Percentiles rank a stretch among this genome's conserved stretches.
These are phyloP conservation scores for Sinocyclocheilus rhinocerous DNA, from an alignment of 2,113 vertebrate genomes.

Conservation along the genomic window DNA sequence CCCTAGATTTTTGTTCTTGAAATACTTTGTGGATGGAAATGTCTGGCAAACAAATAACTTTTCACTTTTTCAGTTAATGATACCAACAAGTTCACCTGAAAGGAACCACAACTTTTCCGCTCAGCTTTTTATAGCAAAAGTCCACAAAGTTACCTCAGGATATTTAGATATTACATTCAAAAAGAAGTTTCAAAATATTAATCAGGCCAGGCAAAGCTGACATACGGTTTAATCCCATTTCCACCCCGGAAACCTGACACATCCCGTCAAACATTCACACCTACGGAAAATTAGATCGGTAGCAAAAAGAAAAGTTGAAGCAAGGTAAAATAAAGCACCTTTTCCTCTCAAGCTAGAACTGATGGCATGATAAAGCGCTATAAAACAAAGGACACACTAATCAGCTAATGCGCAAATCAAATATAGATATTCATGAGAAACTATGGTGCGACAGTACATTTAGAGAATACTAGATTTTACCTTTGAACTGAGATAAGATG, in stretches of 20 bases:
- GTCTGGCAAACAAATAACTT: neutral
- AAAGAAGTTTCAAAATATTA: slow-evolving; percentile 25
- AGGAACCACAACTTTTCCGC: neutral
- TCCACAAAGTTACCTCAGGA: slow-evolving; percentile 21
- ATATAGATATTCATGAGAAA: slow-evolving; percentile 29
- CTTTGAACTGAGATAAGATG: slow-evolving; percentile 46
- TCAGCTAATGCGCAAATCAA: slow-evolving; percentile 33
- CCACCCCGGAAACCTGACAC: neutral
- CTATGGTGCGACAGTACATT: slow-evolving; percentile 48
- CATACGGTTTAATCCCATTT: slow-evolving; percentile 20
- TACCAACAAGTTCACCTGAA: slow-evolving; percentile 6
- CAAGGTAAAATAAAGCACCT: neutral
- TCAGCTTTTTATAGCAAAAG: slow-evolving; percentile 4
- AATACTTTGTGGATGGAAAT: neutral
- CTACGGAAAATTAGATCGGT: slow-evolving; percentile 16
- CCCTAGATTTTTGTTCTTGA: neutral
- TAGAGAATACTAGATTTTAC: slow-evolving; percentile 55
- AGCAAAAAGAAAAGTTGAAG: slow-evolving; percentile 29
- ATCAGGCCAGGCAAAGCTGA: slow-evolving; percentile 30
- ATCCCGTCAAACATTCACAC: slow-evolving; percentile 28
- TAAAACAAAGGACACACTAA: slow-evolving; percentile 4
- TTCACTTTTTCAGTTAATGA: neutral
- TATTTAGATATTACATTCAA: slow-evolving; percentile 24
- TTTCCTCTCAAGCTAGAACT: neutral
- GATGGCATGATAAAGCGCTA: slow-evolving; percentile 9